Evolutionary conservation across 2,888 invertebrate genomes (phyloP), one percentile per base, ranked within the genome.

Genomic region (Pterobdella sp.): DNA sequence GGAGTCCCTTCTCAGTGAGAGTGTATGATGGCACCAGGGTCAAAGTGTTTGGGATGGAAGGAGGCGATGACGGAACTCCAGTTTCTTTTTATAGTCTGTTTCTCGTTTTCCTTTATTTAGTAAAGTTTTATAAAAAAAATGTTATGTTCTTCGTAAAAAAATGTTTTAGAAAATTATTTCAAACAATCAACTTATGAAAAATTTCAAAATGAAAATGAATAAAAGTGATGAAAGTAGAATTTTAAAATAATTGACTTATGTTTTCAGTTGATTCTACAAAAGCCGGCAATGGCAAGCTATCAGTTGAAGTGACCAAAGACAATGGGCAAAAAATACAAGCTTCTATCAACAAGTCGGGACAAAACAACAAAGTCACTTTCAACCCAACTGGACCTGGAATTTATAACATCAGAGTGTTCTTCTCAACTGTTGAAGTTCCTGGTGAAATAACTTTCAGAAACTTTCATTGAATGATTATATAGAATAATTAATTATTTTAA

Each of bases 1-100:
- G 96, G 73, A 94, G 94, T 29, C 98, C 98, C 0, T 97, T 95
- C 84, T 91, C 92, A 0, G 94, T 97, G 82, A 91, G 93, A 79
- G 94, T 95, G 0, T 96, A 93, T 81, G 94, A 96, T 84, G 93
- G 95, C 0, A 90, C 92, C 63, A 92, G 92, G 32, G 91, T 95
- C 14, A 89, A 91, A 75, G 84, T 86, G 32, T 84, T 81, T 77
- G 85, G 85, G 36, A 77, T 85, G 89, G 83, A 88, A 87, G 77
- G 84, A 79, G 81, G 81, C 32, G 75, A 79, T 69, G 89, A 88
- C 29, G 83, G 85, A 22, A 86, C 84, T 77, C 83, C 82, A 73
- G 85, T 87, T 49, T 85, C 83, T 65, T 87, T 87, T 79, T 85
- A 85, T 71, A 81, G 83, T 83, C 75, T 22, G 14, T 36, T 65